These are phyloP conservation scores for Drosophila pandora DNA, from an alignment of 1,140 invertebrate genomes.

Conservation along the genomic window DNA sequence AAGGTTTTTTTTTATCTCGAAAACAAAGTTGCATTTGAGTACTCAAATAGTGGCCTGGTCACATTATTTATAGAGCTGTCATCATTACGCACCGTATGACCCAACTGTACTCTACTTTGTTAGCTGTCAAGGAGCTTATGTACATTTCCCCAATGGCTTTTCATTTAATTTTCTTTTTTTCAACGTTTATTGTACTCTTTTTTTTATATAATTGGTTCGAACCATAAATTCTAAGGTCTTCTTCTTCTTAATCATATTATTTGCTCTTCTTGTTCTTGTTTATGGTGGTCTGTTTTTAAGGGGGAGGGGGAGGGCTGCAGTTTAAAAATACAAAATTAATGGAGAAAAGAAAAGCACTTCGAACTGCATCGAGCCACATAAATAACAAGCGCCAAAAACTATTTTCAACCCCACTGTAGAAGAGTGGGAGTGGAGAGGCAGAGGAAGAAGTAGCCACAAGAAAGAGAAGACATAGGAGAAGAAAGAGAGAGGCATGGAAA, in stretches of 20 bases:
- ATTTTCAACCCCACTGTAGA: constrained; percentile 25
- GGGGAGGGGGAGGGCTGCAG: constrained; percentile 5
- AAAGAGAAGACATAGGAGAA: constrained; percentile 1
- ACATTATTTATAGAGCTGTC: not conserved
- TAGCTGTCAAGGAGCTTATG: not conserved
- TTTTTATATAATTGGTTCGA: not conserved
- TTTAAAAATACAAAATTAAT: constrained; percentile 52
- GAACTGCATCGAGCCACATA: constrained; percentile 46
- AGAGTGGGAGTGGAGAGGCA: not conserved
- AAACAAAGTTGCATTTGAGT: too few relatives aligned
- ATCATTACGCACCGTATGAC: not conserved
- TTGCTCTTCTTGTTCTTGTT: not conserved
- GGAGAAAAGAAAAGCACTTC: constrained; percentile 40
- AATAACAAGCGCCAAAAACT: constrained; percentile 45
- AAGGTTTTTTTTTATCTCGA: not conserved
- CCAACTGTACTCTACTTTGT: not conserved
- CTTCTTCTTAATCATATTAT: not conserved
- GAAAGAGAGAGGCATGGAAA: constrained; percentile 30
- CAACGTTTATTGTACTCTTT: not conserved
- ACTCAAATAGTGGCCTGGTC: not conserved
- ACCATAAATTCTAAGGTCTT: not conserved
- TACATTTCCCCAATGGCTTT: not conserved
- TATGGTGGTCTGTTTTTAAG: not conserved
- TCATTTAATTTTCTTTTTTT: not conserved
- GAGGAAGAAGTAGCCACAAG: constrained; percentile 27